Evolutionary conservation across 2,888 invertebrate species (phyloP).

Genomic region (Ctena decussata): DNA sequence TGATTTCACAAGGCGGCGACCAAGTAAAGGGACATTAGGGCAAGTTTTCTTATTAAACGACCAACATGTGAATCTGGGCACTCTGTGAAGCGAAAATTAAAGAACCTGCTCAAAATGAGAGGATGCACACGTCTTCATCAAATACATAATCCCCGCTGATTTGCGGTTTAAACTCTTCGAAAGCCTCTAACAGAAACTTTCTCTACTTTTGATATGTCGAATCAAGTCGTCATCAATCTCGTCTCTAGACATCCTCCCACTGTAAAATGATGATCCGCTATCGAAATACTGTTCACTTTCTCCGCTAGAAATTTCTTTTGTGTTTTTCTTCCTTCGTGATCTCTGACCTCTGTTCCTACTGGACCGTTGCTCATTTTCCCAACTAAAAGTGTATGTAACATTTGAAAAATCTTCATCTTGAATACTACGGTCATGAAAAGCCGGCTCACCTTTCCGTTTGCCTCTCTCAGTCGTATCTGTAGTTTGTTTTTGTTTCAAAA

Average conservation of each 20-base stretch:
- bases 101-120: too few relatives aligned
- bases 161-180: too few relatives aligned
- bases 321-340: neutral
- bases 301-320: neutral
- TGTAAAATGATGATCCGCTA: neutral
- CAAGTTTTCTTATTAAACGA: too few relatives aligned
- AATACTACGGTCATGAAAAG: neutral
- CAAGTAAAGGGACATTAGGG: too few relatives aligned
- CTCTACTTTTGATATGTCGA: conserved; percentile 1
- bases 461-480: neutral
- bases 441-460: neutral
- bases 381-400: neutral
- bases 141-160: too few relatives aligned
- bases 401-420: neutral
- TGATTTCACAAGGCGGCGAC: too few relatives aligned
- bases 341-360: neutral
- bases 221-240: neutral
- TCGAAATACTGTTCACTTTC: neutral
- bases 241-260: neutral
- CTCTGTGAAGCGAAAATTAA: too few relatives aligned
- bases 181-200: conserved; percentile 1
- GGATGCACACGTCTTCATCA: too few relatives aligned
- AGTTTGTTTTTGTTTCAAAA: neutral
- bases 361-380: neutral
- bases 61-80: too few relatives aligned